A percentile compares a stretch with the other conserved stretches of the same genome.
These are phyloP conservation scores for Drosophila paulistorum DNA, from an alignment of 1,140 invertebrate species.

Conservation along the genomic window DNA sequence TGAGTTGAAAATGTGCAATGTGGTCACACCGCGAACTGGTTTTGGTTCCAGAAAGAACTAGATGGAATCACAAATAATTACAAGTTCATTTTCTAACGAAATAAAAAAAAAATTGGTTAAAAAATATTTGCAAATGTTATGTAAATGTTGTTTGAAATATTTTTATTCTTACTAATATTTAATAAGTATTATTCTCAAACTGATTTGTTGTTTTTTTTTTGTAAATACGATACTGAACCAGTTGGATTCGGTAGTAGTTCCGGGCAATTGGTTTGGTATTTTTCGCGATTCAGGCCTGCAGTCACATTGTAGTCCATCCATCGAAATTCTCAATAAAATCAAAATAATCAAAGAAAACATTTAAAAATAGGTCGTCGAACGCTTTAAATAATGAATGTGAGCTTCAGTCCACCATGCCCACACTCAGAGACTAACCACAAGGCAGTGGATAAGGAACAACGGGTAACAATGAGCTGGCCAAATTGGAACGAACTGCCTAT, in stretches of 20 bases:
- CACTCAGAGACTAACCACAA: constrained; percentile 50
- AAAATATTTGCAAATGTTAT: too few species aligned
- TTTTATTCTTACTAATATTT: too few species aligned
- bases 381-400: constrained; percentile 61
- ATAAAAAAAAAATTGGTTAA: too few species aligned
- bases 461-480: constrained; percentile 39
- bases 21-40: constrained; percentile 2
- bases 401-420: constrained; percentile 45
- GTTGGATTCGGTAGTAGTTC: background rate
- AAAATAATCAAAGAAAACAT: constrained; percentile 31
- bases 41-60: background rate
- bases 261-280: background rate
- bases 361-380: constrained; percentile 21
- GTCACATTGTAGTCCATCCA: constrained; percentile 29
- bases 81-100: too few species aligned
- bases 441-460: constrained; percentile 35
- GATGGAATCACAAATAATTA: background rate
- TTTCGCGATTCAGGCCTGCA: background rate
- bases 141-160: too few species aligned
- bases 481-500: background rate
- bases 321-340: constrained; percentile 68
- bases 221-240: background rate
- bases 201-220: too few species aligned
- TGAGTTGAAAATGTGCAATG: background rate
- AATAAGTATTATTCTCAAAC: too few species aligned